phyloP scores from a whole-genome alignment of 1,140 invertebrate genomes.

The Holotrichia oblita region DNA sequence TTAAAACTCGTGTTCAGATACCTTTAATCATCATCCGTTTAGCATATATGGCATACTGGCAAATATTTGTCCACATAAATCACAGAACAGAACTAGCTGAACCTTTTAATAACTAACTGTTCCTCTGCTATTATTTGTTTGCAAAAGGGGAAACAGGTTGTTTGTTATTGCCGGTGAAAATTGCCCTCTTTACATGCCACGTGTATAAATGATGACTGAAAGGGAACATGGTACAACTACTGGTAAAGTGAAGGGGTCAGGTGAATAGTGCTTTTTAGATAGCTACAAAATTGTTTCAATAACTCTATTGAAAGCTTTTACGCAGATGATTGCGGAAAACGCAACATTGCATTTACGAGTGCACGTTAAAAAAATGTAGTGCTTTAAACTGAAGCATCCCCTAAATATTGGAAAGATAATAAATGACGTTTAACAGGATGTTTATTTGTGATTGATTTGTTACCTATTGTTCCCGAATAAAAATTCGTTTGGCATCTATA shows the following conservation, averaged over 20 bases:
- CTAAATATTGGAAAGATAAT: no score
- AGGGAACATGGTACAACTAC: neutral
- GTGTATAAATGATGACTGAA: neutral
- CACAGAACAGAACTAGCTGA: neutral
- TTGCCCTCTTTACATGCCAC: neutral
- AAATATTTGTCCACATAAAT: slow-evolving; percentile 7
- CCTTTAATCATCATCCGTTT: neutral
- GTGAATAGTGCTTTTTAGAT: neutral
- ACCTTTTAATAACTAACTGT: neutral
- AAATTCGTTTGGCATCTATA: no score
- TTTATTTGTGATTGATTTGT: no score
- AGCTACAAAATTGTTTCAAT: slow-evolving; percentile 1
- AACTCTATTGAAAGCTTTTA: slow-evolving; percentile 20
- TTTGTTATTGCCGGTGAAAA: slow-evolving; percentile 20
- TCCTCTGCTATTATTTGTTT: neutral
- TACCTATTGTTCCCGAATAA: no score
- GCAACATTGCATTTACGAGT: neutral
- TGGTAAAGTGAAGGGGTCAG: neutral
- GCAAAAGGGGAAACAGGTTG: slow-evolving; percentile 20
- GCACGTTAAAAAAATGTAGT: neutral
- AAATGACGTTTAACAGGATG: no score
- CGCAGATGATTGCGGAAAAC: slow-evolving; percentile 29
- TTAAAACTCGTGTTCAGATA: neutral
- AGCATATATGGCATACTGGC: neutral
- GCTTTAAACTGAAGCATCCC: neutral